These are phyloP conservation scores for Nyctalus aviator DNA, from an alignment of 2,797 vertebrate genomes.

Conservation along the genomic window DNA sequence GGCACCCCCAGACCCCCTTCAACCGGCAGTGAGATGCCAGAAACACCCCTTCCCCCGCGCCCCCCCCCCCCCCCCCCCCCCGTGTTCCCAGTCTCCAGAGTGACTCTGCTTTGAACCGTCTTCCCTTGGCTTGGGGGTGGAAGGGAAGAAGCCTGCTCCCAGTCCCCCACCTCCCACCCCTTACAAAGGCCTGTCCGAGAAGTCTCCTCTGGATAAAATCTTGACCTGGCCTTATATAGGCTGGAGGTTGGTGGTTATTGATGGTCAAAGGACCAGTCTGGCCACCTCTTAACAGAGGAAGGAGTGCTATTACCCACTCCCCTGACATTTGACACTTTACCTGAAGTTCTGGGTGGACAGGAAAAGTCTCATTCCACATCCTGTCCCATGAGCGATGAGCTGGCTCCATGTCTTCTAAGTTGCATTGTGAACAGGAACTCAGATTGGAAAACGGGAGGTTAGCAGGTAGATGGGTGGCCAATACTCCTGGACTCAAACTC, in stretches of 20 bases:
- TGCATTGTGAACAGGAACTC: neutral
- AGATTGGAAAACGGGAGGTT: neutral
- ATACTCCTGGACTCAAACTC: neutral
- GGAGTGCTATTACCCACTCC: neutral
- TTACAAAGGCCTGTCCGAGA: neutral
- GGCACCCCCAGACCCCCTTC: neutral
- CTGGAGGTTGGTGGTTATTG: conserved; percentile 27
- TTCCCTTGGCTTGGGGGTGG: neutral
- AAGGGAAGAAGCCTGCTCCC: neutral
- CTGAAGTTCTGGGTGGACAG: conserved; percentile 44
- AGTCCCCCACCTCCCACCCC: no score
- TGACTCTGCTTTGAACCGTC: neutral
- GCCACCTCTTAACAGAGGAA: neutral
- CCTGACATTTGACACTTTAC: neutral
- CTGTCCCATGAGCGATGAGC: neutral
- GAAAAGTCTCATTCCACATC: conserved; percentile 25
- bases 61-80: no score
- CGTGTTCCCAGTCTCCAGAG: neutral
- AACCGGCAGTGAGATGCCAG: neutral
- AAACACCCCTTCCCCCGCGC: neutral
- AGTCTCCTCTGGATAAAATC: conserved; percentile 30
- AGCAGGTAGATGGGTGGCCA: neutral
- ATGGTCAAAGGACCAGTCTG: conserved; percentile 48
- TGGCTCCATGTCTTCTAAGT: neutral
- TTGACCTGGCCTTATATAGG: neutral